A percentile compares a stretch with the other conserved stretches of the same genome.
These are phyloP conservation scores for Furcula furcula DNA, from an alignment of 2,888 invertebrate genomes.

Conservation along the genomic window DNA sequence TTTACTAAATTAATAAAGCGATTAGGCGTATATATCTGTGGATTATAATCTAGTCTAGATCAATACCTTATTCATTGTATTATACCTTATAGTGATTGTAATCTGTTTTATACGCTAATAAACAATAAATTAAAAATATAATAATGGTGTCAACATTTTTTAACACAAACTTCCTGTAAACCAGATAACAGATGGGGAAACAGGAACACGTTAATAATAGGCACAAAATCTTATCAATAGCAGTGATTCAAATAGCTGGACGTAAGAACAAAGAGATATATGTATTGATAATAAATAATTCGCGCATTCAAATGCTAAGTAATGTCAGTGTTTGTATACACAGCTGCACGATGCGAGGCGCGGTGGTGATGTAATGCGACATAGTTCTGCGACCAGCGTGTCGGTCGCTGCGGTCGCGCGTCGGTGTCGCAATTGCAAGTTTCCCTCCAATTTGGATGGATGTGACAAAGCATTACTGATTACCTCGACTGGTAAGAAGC, in stretches of 20 bases:
- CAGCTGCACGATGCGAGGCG: slow-evolving; percentile 15
- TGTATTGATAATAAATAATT: slow-evolving; percentile 12
- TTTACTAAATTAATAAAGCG: too few relatives aligned
- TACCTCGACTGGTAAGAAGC: too few relatives aligned
- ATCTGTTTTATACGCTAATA: too few relatives aligned
- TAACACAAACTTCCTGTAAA: too few relatives aligned
- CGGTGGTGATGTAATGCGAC: slow-evolving; percentile 26
- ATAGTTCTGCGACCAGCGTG: slow-evolving; percentile 16
- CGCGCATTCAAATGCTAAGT: slow-evolving; percentile 18
- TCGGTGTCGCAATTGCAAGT: slow-evolving; percentile 27
- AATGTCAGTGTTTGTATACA: slow-evolving; percentile 34
- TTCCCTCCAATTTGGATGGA: slow-evolving; percentile 27
- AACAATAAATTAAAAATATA: too few relatives aligned
- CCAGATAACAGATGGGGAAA: too few relatives aligned
- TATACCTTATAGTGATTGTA: too few relatives aligned
- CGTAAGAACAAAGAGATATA: slow-evolving; percentile 23
- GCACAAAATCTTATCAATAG: neutral
- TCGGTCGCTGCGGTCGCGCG: slow-evolving; percentile 17
- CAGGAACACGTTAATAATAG: too few relatives aligned
- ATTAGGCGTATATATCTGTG: too few relatives aligned
- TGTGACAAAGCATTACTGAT: slow-evolving; percentile 3
- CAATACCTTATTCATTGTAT: too few relatives aligned
- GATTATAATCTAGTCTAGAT: too few relatives aligned
- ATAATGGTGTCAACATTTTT: too few relatives aligned
- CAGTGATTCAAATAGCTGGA: slow-evolving; percentile 5